phyloP scores from a whole-genome alignment of 2,888 invertebrate genomes.

The Caenorhabditis angaria region DNA sequence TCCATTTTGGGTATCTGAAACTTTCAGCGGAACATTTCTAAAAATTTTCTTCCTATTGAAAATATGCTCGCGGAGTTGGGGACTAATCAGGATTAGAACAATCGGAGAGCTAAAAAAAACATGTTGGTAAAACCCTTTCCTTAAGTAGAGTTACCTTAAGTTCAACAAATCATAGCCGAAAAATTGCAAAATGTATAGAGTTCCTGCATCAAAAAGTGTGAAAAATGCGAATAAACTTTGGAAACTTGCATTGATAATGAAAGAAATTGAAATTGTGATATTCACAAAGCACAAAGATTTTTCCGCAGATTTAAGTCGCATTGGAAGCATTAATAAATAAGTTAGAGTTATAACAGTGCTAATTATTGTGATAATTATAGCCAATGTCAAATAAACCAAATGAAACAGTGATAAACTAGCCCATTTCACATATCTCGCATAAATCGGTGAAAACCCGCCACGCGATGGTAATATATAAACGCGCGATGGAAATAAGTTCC shows the following conservation, averaged over 20 bases:
- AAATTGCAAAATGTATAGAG: not conserved
- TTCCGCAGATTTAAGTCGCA: slow-evolving; percentile 1
- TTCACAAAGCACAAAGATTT: not conserved
- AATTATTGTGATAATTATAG: not conserved
- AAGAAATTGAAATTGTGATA: not conserved
- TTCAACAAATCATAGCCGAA: not conserved
- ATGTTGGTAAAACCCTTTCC: no score
- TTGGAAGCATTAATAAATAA: not conserved
- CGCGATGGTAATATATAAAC: not conserved
- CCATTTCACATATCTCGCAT: not conserved
- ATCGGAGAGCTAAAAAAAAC: slow-evolving; percentile 2
- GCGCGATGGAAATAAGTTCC: not conserved
- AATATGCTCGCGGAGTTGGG: no score
- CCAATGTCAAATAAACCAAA: not conserved
- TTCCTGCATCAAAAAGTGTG: not conserved
- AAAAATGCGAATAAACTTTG: not conserved
- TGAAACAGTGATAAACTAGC: slow-evolving; percentile 2
- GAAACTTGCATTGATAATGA: not conserved
- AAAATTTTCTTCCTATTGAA: no score
- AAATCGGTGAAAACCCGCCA: not conserved
- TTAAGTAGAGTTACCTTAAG: no score
- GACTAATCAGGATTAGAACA: not conserved
- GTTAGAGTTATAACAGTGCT: not conserved
- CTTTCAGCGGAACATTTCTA: no score
- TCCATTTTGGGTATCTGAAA: no score